Evolutionary conservation across 2,888 invertebrate species (phyloP).

Genomic region (Agriopis leucophaearia): DNA sequence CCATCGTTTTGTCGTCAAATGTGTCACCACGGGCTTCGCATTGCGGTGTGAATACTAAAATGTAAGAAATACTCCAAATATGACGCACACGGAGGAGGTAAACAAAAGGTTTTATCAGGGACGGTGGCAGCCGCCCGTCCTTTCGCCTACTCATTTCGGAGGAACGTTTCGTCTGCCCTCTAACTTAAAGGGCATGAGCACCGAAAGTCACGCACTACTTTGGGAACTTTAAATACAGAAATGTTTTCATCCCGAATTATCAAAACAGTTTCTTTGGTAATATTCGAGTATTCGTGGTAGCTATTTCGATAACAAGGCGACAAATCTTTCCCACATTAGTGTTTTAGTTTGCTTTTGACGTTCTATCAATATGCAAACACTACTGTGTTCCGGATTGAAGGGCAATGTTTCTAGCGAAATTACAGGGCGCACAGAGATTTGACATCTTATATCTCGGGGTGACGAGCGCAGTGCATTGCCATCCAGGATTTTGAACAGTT

Average conservation of each 20-base stretch:
- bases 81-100: conserved; percentile 58
- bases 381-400: too few species aligned
- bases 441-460: too few species aligned
- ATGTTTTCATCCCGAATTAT: conserved; percentile 24
- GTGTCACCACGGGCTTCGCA: conserved; percentile 29
- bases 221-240: conserved; percentile 34
- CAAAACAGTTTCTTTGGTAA: conserved; percentile 27
- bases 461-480: too few species aligned
- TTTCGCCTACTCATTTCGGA: conserved; percentile 44
- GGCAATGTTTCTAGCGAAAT: too few species aligned
- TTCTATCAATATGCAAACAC: background rate
- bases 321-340: conserved; percentile 17
- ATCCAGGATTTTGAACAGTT: too few species aligned
- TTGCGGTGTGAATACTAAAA: conserved; percentile 31
- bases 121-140: conserved; percentile 46
- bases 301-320: conserved; percentile 4
- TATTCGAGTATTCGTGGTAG: conserved; percentile 1
- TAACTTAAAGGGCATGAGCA: conserved; percentile 48
- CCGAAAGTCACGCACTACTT: conserved; percentile 41
- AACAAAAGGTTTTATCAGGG: conserved; percentile 61
- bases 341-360: conserved; percentile 13
- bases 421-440: too few species aligned
- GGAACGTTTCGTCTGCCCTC: conserved; percentile 52
- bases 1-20: conserved; percentile 25
- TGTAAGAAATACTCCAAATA: conserved; percentile 34